Evolutionary conservation across 2,113 vertebrate species (phyloP).

Genomic region (Eira barbara): DNA sequence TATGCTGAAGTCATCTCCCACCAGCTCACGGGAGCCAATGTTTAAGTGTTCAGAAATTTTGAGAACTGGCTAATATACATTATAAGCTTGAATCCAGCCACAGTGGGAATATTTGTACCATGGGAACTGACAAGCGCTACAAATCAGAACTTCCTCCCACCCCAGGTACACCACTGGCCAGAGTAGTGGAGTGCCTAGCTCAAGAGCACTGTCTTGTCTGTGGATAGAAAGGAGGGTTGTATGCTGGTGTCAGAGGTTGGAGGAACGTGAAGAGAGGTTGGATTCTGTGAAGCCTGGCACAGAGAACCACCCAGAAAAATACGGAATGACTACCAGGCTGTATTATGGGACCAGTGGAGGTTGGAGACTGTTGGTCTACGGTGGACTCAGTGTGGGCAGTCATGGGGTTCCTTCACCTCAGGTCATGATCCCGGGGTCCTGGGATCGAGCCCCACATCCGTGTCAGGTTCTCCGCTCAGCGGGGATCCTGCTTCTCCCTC

Average conservation of each 20-base stretch:
- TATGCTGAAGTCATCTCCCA: not conserved
- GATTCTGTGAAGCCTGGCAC: not conserved
- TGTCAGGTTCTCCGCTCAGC: no score
- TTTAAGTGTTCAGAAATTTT: not conserved
- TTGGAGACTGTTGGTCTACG: not conserved
- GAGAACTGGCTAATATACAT: not conserved
- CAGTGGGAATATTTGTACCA: not conserved
- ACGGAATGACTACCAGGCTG: not conserved
- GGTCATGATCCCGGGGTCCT: no score
- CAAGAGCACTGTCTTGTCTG: not conserved
- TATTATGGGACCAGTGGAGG: not conserved
- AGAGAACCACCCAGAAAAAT: not conserved
- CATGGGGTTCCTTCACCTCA: no score
- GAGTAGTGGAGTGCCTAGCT: not conserved
- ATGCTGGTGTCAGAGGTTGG: not conserved
- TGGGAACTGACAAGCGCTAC: not conserved
- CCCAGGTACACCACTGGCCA: not conserved
- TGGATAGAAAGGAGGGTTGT: not conserved
- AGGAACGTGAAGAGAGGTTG: not conserved
- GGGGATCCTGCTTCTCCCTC: no score
- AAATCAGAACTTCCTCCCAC: not conserved
- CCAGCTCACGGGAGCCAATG: not conserved
- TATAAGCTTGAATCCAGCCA: not conserved
- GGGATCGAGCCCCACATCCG: no score
- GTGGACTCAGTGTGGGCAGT: not conserved